A percentile compares a stretch with the other conserved stretches of the same genome.
phyloP scores from a whole-genome alignment of 2,113 vertebrate species.

The Toxotes chatareus region DNA sequence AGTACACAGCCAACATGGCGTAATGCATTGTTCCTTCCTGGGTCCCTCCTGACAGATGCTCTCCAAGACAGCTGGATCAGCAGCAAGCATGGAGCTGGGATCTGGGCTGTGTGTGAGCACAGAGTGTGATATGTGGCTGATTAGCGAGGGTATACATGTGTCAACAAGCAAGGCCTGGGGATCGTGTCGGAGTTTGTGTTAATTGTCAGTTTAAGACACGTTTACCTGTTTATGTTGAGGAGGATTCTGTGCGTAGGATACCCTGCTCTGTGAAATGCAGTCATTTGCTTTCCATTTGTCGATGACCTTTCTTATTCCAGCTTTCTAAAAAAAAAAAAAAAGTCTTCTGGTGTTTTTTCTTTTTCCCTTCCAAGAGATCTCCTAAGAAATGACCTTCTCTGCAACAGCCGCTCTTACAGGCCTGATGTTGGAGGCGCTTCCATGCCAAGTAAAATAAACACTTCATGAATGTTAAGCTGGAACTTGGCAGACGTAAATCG shows the following conservation, averaged over 20 bases:
- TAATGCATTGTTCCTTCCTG: slow-evolving; percentile 75
- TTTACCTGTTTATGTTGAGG: slow-evolving; percentile 44
- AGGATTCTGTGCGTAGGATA: background rate
- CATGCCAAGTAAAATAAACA: slow-evolving; percentile 86
- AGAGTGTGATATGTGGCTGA: slow-evolving; percentile 50
- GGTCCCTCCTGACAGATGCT: slow-evolving; percentile 81
- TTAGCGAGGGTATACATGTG: slow-evolving; percentile 61
- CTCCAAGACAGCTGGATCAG: slow-evolving; percentile 77
- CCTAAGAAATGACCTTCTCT: slow-evolving; percentile 73
- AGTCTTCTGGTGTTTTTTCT: slow-evolving; percentile 42
- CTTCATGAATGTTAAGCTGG: slow-evolving; percentile 73
- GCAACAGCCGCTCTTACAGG: slow-evolving; percentile 68
- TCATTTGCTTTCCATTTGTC: slow-evolving; percentile 48
- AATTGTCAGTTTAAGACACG: slow-evolving; percentile 55
- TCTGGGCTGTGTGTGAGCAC: slow-evolving; percentile 31
- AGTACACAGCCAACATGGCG: slow-evolving; percentile 77
- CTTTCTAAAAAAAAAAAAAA: background rate
- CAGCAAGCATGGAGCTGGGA: slow-evolving; percentile 61
- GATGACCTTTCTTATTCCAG: slow-evolving; percentile 54
- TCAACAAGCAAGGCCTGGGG: slow-evolving; percentile 62
- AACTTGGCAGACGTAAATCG: slow-evolving; percentile 78
- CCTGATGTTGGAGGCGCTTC: slow-evolving; percentile 74
- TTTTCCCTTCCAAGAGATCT: slow-evolving; percentile 60
- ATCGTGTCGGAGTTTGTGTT: slow-evolving; percentile 31
- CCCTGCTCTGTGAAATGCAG: background rate